Percentiles rank a stretch among this genome's conserved stretches.
phyloP scores from a whole-genome alignment of 2,797 vertebrate species.

The Sebastes umbrosus region DNA sequence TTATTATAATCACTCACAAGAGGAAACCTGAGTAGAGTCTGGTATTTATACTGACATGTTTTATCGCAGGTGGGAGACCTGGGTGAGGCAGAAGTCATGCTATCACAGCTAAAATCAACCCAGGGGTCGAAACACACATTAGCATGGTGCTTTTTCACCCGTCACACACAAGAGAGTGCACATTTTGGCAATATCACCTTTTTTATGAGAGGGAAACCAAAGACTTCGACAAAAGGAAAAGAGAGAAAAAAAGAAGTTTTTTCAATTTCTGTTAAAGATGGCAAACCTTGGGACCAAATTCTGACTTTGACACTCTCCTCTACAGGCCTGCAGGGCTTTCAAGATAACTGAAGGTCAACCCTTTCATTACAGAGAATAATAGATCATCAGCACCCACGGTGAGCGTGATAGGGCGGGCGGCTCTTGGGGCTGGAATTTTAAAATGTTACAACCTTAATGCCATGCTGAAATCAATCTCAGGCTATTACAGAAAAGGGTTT shows the following conservation, averaged over 20 bases:
- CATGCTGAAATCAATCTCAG: slow-evolving; percentile 55
- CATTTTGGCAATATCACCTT: not conserved
- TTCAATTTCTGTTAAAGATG: slow-evolving; percentile 39
- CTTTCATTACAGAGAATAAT: slow-evolving; percentile 72
- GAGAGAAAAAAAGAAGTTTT: not conserved
- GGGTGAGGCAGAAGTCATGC: not conserved
- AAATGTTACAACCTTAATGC: slow-evolving; percentile 54
- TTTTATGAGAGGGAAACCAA: not conserved
- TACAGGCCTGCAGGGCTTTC: slow-evolving; percentile 33
- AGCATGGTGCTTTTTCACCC: not conserved
- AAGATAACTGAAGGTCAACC: slow-evolving; percentile 68
- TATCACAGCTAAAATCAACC: slow-evolving; percentile 10
- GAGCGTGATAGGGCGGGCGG: slow-evolving; percentile 1
- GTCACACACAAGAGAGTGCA: not conserved
- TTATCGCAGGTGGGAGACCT: not conserved
- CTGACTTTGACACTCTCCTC: slow-evolving; percentile 47
- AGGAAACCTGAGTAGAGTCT: not conserved
- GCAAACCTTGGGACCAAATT: slow-evolving; percentile 29
- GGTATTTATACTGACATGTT: not conserved
- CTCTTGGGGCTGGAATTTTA: slow-evolving; percentile 48
- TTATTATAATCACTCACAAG: not conserved
- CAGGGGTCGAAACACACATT: not conserved
- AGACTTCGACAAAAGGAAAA: slow-evolving; percentile 9
- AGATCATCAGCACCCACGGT: slow-evolving; percentile 49
- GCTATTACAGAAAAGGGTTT: slow-evolving; percentile 37